Evolutionary conservation across 2,113 vertebrate genomes (phyloP), one percentile per base, ranked within the genome.

Genomic region (Ptilonorhynchus violaceus): DNA sequence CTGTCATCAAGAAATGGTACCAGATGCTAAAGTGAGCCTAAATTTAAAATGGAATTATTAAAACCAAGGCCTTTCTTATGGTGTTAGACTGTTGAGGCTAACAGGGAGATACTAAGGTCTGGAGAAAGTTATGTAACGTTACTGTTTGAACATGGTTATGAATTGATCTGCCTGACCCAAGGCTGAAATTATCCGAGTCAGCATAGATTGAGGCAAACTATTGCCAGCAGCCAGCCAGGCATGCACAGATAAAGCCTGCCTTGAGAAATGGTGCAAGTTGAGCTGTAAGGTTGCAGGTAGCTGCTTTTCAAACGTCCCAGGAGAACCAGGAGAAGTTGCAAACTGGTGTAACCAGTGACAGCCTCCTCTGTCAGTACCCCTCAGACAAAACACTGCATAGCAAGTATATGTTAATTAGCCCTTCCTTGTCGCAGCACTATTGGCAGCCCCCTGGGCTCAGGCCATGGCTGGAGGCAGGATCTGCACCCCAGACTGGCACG

Each of bases 361-460:
- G 12, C 2, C n/a, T 74, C 21, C 21, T 52, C 33, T 64, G 14
- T 33, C 49, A 47, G 39, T 23, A 53, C 6, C 5, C 31, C 24
- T 63, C 35, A 70, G 64, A 19, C 68, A 66, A 78, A 74, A 63
- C 7, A 10, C 9, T 39, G 15, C 23, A 27, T 1, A 23, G 56
- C 2, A 0, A 3, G 22, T 19, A 24, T 47, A 0, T 22, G 20
- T 50, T 11, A 55, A 16, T 35, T 33, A 56, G 42, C 20, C 25
- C 46, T 70, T 20, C 22, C 31, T 44, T 69, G 28, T 6, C 27
- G 35, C 46, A 72, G 31, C 14, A 31, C 11, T 52, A 13, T 5
- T 30, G 22, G 15, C 28, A 85, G 35, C 24, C 15, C 19, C 23
- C 16, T 59, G n/a, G 21, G 7, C 42, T 63, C 1, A 2, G 23